Evolutionary conservation across 2,888 invertebrate species (phyloP).

Genomic region (Synergus itoensis): DNA sequence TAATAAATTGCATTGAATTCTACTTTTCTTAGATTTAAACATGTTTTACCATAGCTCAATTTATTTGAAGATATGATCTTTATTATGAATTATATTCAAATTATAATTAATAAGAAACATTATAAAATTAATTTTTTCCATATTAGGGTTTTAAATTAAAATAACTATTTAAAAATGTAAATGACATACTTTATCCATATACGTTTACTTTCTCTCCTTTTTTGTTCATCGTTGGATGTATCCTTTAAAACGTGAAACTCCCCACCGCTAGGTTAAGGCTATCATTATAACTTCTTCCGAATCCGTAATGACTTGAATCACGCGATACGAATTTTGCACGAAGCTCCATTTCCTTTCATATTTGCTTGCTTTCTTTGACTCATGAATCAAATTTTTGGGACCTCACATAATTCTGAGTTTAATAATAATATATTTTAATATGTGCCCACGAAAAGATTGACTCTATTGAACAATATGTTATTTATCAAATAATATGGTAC

Average conservation of each 20-base stretch:
- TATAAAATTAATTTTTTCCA: not conserved
- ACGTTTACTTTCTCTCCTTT: constrained; percentile 2
- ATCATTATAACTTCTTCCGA: constrained; percentile 32
- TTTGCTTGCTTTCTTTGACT: not conserved
- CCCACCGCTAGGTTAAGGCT: constrained; percentile 31
- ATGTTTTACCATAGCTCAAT: too few species aligned
- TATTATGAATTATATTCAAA: not conserved
- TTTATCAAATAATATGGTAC: too few species aligned
- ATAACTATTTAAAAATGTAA: not conserved
- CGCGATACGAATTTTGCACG: constrained; percentile 25
- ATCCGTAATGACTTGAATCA: constrained; percentile 18
- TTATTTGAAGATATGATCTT: too few species aligned
- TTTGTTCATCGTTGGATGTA: not conserved
- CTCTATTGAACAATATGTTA: too few species aligned
- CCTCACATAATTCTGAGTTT: not conserved
- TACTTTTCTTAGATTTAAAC: too few species aligned
- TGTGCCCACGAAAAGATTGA: too few species aligned
- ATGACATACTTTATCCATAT: not conserved
- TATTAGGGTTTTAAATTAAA: too few species aligned
- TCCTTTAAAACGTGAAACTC: constrained; percentile 23
- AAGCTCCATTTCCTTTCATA: not conserved
- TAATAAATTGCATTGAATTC: too few species aligned
- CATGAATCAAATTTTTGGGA: not conserved
- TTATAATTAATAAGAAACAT: not conserved
- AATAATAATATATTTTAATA: too few species aligned